Conservation (phyloP, 2,888 invertebrate species). For the Merodon equestris region DNA sequence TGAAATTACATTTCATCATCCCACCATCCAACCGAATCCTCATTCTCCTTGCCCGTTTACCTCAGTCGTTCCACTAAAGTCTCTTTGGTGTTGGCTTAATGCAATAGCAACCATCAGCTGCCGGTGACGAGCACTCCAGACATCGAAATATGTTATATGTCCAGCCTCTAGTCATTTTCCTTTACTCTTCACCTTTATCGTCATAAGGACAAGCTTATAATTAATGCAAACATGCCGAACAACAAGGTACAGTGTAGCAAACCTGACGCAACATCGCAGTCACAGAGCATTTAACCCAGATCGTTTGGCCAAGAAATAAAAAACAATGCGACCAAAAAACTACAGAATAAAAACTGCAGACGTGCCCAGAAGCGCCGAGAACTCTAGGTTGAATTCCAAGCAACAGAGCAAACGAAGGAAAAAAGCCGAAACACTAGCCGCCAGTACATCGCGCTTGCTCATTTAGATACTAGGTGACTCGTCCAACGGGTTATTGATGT, state of each 20-base stretch:
- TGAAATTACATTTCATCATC: too few species aligned
- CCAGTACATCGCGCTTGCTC: slow-evolving; percentile 13
- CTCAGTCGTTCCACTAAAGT: too few species aligned
- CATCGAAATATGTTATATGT: slow-evolving; percentile 7
- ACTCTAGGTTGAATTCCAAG: too few species aligned
- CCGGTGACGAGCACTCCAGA: background rate
- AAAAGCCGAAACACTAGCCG: background rate
- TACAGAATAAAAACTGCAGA: slow-evolving; percentile 28
- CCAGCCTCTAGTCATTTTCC: slow-evolving; percentile 12
- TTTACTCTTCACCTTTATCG: slow-evolving; percentile 7
- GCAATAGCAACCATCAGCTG: background rate
- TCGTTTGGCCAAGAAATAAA: slow-evolving; percentile 11
- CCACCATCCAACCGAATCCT: too few species aligned
- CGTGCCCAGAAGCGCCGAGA: slow-evolving; percentile 39
- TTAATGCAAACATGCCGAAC: slow-evolving; percentile 4
- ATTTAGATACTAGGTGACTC: slow-evolving; percentile 26
- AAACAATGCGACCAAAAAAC: background rate
- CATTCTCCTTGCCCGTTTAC: too few species aligned
- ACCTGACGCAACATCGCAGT: slow-evolving; percentile 12
- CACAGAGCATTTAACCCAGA: slow-evolving; percentile 47
- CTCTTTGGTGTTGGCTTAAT: too few species aligned
- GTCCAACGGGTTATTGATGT: slow-evolving; percentile 62
- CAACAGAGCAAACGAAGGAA: background rate
- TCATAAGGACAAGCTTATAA: slow-evolving; percentile 42
- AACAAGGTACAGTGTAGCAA: slow-evolving; percentile 31